These are phyloP conservation scores for Patiria miniata DNA, from an alignment of 35 echinoderm and acorn worm species.

Conservation along the genomic window DNA sequence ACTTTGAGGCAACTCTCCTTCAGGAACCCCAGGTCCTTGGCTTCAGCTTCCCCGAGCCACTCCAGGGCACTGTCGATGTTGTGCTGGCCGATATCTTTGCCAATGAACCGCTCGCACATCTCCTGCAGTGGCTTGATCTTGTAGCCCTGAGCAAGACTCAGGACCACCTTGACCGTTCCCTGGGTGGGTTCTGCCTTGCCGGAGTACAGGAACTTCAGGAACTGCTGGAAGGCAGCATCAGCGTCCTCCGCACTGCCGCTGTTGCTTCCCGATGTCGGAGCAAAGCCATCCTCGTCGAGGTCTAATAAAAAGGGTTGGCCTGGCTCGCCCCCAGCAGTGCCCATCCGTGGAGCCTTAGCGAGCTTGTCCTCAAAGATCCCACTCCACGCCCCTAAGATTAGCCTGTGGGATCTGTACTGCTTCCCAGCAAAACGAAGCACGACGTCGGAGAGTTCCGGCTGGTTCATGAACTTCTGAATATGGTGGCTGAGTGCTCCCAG, in stretches of 20 bases:
- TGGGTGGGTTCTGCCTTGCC: slow-evolving; percentile 46
- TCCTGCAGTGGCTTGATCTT: slow-evolving; percentile 35
- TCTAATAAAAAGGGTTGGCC: not conserved
- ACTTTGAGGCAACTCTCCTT: slow-evolving; percentile 13
- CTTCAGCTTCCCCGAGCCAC: not conserved
- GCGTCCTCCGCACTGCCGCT: slow-evolving; percentile 19
- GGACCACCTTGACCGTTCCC: slow-evolving; percentile 36
- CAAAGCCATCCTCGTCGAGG: not conserved
- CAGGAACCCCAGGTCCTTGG: slow-evolving; percentile 17
- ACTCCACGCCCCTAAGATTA: slow-evolving; percentile 61
- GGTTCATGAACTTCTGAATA: slow-evolving; percentile 44
- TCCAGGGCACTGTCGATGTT: not conserved
- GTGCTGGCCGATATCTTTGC: slow-evolving; percentile 52
- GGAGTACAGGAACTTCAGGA: slow-evolving; percentile 61
- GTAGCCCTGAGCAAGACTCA: slow-evolving; percentile 54
- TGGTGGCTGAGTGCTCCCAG: not conserved
- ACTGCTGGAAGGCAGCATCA: slow-evolving; percentile 37
- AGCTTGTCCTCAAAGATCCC: slow-evolving; percentile 49
- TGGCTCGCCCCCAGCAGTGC: not conserved
- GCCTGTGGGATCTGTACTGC: slow-evolving; percentile 45
- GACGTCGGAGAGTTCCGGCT: slow-evolving; percentile 41
- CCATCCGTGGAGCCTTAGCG: slow-evolving; percentile 9
- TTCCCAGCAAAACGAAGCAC: slow-evolving; percentile 23
- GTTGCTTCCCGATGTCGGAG: too few species aligned
- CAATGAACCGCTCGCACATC: slow-evolving; percentile 48